These are phyloP conservation scores for Melanotaenia parkinsoni DNA, from an alignment of 2,797 vertebrate genomes.

Conservation along the genomic window DNA sequence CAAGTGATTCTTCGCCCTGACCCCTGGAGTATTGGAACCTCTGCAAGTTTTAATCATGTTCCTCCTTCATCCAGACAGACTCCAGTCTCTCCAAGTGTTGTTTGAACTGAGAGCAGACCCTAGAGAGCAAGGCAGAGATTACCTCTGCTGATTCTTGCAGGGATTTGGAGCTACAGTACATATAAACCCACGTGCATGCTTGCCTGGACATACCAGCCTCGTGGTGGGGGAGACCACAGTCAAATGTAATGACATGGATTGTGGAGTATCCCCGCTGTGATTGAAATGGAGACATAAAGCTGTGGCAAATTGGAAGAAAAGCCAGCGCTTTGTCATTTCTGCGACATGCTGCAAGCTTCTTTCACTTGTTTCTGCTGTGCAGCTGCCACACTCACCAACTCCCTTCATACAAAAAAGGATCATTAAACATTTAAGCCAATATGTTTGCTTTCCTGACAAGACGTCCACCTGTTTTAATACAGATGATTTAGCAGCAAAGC, in stretches of 20 bases:
- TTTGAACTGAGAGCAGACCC: conserved; percentile 21
- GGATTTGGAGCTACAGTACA: conserved; percentile 26
- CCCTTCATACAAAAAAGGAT: conserved; percentile 9
- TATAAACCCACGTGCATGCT: conserved; percentile 36
- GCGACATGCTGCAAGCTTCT: conserved; percentile 12
- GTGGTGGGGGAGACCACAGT: conserved; percentile 44
- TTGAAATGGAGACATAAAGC: conserved; percentile 59
- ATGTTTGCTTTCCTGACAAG: conserved; percentile 22
- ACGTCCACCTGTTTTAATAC: conserved; percentile 26
- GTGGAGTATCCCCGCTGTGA: conserved; percentile 42
- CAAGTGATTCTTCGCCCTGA: conserved; percentile 32
- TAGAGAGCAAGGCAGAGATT: conserved; percentile 48
- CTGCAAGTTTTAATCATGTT: conserved; percentile 52
- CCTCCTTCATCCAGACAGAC: conserved; percentile 38
- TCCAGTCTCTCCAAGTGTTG: conserved; percentile 24
- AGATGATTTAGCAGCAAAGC: conserved; percentile 11
- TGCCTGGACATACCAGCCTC: conserved; percentile 55
- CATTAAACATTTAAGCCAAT: conserved; percentile 37
- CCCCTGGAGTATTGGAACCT: conserved; percentile 21
- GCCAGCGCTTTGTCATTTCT: conserved; percentile 19
- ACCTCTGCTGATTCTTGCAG: conserved; percentile 30
- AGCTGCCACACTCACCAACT: conserved; percentile 24
- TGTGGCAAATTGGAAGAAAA: conserved; percentile 52
- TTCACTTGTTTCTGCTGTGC: conserved; percentile 32
- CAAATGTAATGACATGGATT: conserved; percentile 58